phyloP scores from a whole-genome alignment of 2,113 vertebrate species.

The Gymnocephalus cernua region DNA sequence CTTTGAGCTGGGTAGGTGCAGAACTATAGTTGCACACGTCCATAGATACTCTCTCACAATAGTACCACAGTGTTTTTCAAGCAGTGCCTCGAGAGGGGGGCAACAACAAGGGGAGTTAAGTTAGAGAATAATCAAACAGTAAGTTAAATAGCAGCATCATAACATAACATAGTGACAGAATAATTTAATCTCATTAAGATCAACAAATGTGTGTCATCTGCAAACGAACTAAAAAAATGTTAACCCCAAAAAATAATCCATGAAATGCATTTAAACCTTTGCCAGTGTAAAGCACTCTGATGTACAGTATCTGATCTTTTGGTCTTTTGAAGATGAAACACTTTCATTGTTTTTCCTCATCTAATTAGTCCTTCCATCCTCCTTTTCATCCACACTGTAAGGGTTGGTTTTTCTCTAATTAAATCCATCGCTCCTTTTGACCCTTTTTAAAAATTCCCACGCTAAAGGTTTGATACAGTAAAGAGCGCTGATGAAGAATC shows the following conservation, averaged over 20 bases:
- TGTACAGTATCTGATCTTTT: conserved; percentile 1
- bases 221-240: background rate
- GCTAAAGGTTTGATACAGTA: background rate
- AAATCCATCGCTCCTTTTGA: conserved; percentile 11
- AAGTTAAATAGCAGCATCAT: background rate
- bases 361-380: conserved; percentile 31
- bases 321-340: conserved; percentile 9
- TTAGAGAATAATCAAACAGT: background rate
- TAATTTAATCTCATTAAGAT: background rate
- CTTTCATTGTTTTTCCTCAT: conserved; percentile 3
- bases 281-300: background rate
- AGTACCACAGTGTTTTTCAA: background rate
- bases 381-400: background rate
- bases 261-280: background rate
- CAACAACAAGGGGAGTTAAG: background rate
- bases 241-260: background rate
- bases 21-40: background rate
- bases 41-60: background rate
- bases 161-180: background rate
- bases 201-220: conserved; percentile 13
- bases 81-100: background rate
- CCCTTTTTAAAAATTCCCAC: background rate
- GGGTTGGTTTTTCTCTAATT: conserved; percentile 27
- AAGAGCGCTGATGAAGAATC: conserved; percentile 5
- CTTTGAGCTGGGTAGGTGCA: conserved; percentile 83